Percentiles rank a stretch among this genome's conserved stretches.
Evolutionary conservation across 2,113 vertebrate genomes (phyloP).

Genomic region (Semnornis frantzii): DNA sequence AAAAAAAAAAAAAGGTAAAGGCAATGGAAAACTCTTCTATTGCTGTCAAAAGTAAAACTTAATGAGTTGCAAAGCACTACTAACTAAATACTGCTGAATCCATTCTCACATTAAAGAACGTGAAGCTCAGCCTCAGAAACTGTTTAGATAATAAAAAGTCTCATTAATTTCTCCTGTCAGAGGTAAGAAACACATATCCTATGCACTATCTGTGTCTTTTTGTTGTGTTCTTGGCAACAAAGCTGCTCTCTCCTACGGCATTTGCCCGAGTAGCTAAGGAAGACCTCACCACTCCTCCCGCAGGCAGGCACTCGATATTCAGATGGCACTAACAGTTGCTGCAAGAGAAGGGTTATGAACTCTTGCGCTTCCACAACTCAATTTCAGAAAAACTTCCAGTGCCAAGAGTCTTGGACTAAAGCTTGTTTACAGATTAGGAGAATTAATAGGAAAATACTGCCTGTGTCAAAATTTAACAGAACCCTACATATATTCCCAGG

Average conservation of each 20-base stretch:
- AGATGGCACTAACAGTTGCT: neutral
- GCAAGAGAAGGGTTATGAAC: conserved; percentile 49
- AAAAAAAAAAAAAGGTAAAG: conserved; percentile 12
- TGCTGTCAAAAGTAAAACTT: neutral
- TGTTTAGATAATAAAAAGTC: neutral
- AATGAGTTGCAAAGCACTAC: neutral
- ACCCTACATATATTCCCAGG: neutral
- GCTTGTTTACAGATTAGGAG: conserved; percentile 40
- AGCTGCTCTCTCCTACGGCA: neutral
- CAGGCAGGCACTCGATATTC: neutral
- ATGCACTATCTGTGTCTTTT: neutral
- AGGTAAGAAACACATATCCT: neutral
- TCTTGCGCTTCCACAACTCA: conserved; percentile 40
- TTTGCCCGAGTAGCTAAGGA: neutral
- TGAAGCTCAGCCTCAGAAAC: neutral
- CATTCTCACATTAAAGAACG: neutral
- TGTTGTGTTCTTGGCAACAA: neutral
- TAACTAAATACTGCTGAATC: neutral
- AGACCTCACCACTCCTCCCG: neutral
- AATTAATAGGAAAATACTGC: conserved; percentile 29
- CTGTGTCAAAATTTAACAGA: conserved; percentile 28
- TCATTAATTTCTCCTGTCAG: neutral
- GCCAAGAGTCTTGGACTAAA: conserved; percentile 42
- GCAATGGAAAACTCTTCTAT: neutral
- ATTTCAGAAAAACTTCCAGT: conserved; percentile 7